A percentile compares a stretch with the other conserved stretches of the same genome.
Evolutionary conservation across 2,888 invertebrate species (phyloP).

Genomic region (Tethea ocularis): DNA sequence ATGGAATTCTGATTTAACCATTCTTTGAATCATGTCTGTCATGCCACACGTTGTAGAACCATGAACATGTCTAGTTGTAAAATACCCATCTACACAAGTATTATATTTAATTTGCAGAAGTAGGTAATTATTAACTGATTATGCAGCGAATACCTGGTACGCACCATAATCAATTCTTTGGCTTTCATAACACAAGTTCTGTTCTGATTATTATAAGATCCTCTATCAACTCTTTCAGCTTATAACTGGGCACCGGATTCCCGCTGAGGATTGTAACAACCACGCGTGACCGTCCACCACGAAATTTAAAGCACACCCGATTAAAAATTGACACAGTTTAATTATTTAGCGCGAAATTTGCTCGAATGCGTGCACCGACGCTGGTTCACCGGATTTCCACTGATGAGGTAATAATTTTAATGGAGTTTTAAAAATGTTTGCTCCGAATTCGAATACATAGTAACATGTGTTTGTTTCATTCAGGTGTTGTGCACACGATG

Average conservation of each 20-base stretch:
- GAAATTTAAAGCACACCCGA: conserved; percentile 47
- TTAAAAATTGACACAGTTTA: conserved; percentile 49
- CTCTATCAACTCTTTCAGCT: not conserved
- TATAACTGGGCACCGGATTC: conserved; percentile 11
- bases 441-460: not conserved
- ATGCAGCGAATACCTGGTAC: too few relatives aligned
- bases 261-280: conserved; percentile 14
- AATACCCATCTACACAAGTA: too few relatives aligned
- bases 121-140: too few relatives aligned
- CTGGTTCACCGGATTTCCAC: conserved; percentile 14
- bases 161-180: too few relatives aligned
- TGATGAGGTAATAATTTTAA: conserved; percentile 36
- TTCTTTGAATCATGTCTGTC: too few relatives aligned
- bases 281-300: conserved; percentile 29
- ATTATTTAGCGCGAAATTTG: conserved; percentile 42
- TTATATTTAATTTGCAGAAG: too few relatives aligned
- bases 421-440: conserved; percentile 16
- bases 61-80: too few relatives aligned
- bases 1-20: too few relatives aligned
- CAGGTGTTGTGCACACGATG: not conserved
- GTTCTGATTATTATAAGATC: too few relatives aligned
- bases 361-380: conserved; percentile 16
- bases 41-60: too few relatives aligned
- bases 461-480: not conserved
- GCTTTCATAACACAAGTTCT: too few relatives aligned